Base-by-base conservation (phyloP, 2,113 vertebrate species). In the Hippocampus mohnikei region DNA sequence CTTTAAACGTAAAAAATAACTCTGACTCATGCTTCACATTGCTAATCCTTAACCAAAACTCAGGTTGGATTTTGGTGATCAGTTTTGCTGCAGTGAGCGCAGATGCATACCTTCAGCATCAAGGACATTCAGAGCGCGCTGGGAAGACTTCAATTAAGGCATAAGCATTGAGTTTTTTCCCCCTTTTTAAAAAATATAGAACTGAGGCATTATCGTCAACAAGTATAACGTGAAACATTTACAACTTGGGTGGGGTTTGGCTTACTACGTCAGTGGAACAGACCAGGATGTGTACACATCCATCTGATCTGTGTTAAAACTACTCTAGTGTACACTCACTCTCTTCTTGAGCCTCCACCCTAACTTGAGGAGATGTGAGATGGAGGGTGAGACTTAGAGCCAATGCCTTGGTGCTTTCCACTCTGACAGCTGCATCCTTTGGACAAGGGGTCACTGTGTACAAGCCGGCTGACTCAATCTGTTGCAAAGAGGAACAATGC, bases 341-440 rank as follows among this genome's bases (percentile, higher is more conserved):
- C 93, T 90, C 95, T 94, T 91, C 93, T n/a, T 94, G 93, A 73
- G 92, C 80, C 73, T 93, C 92, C 20, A 92, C 93, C 67, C 96
- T 85, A 70, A 99, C 93, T 33, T 95, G 88, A 0, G 96, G 95
- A 0, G 96, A 99, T 0, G 96, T 98, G 88, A 99, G 70, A 80
- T 95, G 95, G 87, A 99, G 94, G 70, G 91, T 95, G 53, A 99
- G 90, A 25, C 85, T 93, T 84, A 96, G 80, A 0, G 86, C 86
- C 0, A 93, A 94, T 78, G 95, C 94, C 73, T 94, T 94, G 3
- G 91, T 94, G 82, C 93, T 96, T 79, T 91, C 94, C 68, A 98
- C 94, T 18, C 93, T 21, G 63, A 98, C 92, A 0, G 93, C 90
- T 1, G 94, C 96, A 0, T 98, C 95, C 0, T 67, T 84, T 0